Base-by-base conservation (phyloP, 1,140 invertebrate species). In the Gyrodactylus bullatarudis region DNA sequence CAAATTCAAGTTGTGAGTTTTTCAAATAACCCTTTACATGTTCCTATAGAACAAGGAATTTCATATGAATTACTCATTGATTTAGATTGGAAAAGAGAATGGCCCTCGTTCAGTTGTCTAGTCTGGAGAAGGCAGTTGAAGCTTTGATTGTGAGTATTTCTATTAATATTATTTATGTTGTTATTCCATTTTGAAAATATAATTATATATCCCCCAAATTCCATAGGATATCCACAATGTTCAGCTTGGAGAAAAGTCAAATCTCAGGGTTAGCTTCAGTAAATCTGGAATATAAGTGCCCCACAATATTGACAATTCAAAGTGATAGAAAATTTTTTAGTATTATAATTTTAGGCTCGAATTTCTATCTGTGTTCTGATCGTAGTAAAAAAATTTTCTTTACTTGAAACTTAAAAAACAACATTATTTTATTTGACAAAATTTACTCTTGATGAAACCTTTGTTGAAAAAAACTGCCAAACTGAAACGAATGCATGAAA, bases 61-160 rank as follows among this genome's bases (percentile, higher is more conserved):
- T 54, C 34, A 16, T n/a, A n/a, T 8, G 34, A 16, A 16, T 54
- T 54, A 54, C 8, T 54, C 34, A n/a, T 54, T n/a, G 34, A 54
- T 54, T 79, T 85, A 91, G 89, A 76, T 97, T 96, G 84, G 94
- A 98, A 83, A 87, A 89, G 79, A 96, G 95, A 82, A 99, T 99
- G 95, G 95, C 94, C 69, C 84, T 99, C 73, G 88, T 96, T 77
- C 91, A 98, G 82, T 85, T 99, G 82, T 85, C 85, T 73, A 87
- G 86, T 70, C 87, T 96, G 80, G 94, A 98, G 79, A 90, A 95
- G 78, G 91, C 93, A 69, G 88, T 97, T 72, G 84, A 87, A 78
- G 92, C 92, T 76, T 85, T 99, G 71, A 95, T 99, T 81, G 81
- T 82, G 77, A 82, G 79, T 78, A 24, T 21, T 34, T 23, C 26